Evolutionary conservation across 1,140 invertebrate species (phyloP), one percentile per base, ranked within the genome.

Genomic region (Stratiolaelaps scimitus): DNA sequence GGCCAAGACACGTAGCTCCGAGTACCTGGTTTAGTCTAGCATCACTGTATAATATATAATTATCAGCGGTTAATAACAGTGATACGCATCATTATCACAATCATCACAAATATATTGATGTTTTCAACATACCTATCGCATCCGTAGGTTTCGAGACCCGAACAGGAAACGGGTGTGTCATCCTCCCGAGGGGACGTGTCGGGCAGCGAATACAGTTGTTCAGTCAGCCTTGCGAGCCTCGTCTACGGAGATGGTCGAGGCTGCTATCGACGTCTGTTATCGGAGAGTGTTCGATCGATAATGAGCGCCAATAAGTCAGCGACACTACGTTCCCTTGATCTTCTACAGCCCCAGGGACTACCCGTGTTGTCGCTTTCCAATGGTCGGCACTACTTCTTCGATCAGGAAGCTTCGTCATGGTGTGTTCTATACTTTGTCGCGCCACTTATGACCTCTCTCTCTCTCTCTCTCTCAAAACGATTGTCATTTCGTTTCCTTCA

Each of bases 301-400:
- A 81, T 65, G 34, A 26, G 34, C 17, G 53, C 53, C 26, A 60
- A 60, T 26, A 26, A 34, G 26, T 26, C 26, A 10, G 26, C 53
- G 17, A 26, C 53, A 15, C 20, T 60, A 23, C 53, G 53, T 26
- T 60, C 53, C 15, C 26, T 34, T 26, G 34, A 60, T 60, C 26
- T 60, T 29, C 26, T 60, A 17, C 13, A 40, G 34, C 34, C 53
- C 2, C 15, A 60, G 10, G 82, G 84, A 34, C 77, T 80, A 68
- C 83, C 84, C 1, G 73, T 85, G 66, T 74, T 86, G 64, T 79
- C 82, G 30, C 73, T 86, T 19, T 83, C 80, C 17, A 84, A 81
- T 70, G 83, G 84, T 13, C 81, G 82, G 74, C 81, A 82, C 23
- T 86, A 83, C 71, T 80, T 83, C 26, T 86, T 82, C 71, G 81